phyloP scores from a whole-genome alignment of 2,888 invertebrate species.

The Strigamia crassipes region DNA sequence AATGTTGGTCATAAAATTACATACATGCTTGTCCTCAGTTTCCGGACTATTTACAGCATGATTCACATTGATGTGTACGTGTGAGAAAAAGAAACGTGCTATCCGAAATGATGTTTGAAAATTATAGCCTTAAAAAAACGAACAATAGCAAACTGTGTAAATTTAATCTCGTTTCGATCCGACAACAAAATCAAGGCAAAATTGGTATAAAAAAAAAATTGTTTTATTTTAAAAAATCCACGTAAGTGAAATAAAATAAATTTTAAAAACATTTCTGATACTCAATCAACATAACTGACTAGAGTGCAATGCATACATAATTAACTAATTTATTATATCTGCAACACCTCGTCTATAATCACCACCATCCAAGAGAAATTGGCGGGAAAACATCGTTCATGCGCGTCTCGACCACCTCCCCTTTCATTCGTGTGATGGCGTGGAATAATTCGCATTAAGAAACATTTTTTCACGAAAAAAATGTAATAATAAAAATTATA shows the following conservation, averaged over 20 bases:
- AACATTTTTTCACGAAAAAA: slow-evolving; percentile 39
- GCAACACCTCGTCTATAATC: slow-evolving; percentile 39
- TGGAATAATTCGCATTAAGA: slow-evolving; percentile 42
- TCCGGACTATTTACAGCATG: slow-evolving; percentile 31
- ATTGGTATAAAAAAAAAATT: too few species aligned
- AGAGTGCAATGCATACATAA: slow-evolving; percentile 33
- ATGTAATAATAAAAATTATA: slow-evolving; percentile 38
- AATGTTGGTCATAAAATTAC: slow-evolving; percentile 29
- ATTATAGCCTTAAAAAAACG: not conserved
- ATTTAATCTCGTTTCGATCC: not conserved
- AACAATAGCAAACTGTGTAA: not conserved
- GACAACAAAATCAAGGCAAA: not conserved
- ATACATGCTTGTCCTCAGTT: slow-evolving; percentile 39
- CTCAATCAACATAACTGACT: slow-evolving; percentile 38
- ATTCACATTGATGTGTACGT: slow-evolving; percentile 1
- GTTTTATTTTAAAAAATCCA: not conserved
- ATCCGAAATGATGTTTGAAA: slow-evolving; percentile 1
- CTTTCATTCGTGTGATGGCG: slow-evolving; percentile 39
- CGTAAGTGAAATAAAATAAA: not conserved
- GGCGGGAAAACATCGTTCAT: slow-evolving; percentile 40
- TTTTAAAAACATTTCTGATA: not conserved
- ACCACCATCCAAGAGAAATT: slow-evolving; percentile 35
- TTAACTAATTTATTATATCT: slow-evolving; percentile 35
- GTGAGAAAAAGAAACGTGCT: slow-evolving; percentile 12
- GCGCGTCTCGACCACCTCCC: slow-evolving; percentile 37